phyloP scores from a whole-genome alignment of 2,888 invertebrate genomes.

The Mythimna loreyi region DNA sequence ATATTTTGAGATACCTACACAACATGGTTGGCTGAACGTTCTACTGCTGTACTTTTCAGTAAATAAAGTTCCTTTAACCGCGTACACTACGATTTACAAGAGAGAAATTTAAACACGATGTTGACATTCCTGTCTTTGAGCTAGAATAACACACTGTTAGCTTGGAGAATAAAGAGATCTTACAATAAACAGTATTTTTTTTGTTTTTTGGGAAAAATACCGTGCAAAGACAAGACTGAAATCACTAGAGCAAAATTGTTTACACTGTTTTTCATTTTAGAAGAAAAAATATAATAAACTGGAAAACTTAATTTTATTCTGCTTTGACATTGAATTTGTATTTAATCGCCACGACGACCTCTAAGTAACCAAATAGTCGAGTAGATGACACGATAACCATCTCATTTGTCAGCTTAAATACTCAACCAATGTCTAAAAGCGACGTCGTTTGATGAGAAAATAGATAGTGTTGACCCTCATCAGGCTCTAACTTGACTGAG shows the following conservation, averaged over 20 bases:
- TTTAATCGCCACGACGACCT: slow-evolving; percentile 13
- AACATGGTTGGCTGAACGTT: background rate
- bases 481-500: background rate
- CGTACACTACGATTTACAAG: background rate
- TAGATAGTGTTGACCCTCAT: slow-evolving; percentile 8
- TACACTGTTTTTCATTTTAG: background rate
- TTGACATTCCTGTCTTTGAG: too few relatives aligned
- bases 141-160: background rate
- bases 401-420: slow-evolving; percentile 28
- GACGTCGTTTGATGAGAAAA: slow-evolving; percentile 16
- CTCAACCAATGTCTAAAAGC: slow-evolving; percentile 12
- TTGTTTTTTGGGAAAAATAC: background rate
- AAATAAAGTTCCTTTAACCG: too few relatives aligned
- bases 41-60: background rate
- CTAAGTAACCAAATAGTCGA: slow-evolving; percentile 13
- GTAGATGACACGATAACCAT: slow-evolving; percentile 29
- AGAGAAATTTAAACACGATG: too few relatives aligned
- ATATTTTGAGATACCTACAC: background rate
- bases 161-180: background rate
- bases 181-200: background rate
- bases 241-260: background rate
- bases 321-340: background rate
- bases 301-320: background rate
- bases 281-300: background rate
- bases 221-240: background rate